phyloP scores from a whole-genome alignment of 2,797 vertebrate species.

The Delichon dasypus region DNA sequence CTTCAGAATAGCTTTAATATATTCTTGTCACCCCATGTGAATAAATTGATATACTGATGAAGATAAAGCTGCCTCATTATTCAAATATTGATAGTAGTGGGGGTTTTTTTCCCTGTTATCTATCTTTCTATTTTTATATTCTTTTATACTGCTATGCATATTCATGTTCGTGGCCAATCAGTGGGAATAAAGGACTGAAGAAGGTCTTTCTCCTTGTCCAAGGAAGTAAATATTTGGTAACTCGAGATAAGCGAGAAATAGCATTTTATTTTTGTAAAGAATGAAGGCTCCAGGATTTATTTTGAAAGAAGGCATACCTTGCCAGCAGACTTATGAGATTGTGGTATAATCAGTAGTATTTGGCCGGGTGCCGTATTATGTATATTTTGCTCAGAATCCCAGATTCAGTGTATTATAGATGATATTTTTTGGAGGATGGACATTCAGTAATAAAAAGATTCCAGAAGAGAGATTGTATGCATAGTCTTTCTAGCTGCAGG shows the following conservation, averaged over 20 bases:
- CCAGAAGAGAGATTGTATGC: neutral
- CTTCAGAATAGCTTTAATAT: constrained; percentile 46
- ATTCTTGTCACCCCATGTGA: constrained; percentile 39
- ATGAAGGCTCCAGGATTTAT: neutral
- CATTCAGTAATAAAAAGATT: neutral
- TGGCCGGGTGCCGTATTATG: neutral
- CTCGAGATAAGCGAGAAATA: neutral
- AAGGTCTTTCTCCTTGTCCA: neutral
- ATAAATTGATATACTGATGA: constrained; percentile 47
- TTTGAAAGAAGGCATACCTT: neutral
- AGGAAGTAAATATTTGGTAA: constrained; percentile 1
- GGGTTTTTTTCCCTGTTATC: neutral
- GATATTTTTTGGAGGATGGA: neutral
- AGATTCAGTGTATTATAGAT: neutral
- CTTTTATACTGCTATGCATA: neutral
- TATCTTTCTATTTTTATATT: neutral
- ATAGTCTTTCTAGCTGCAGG: neutral
- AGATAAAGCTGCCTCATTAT: constrained; percentile 50
- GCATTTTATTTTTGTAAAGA: constrained; percentile 1
- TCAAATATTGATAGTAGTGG: constrained; percentile 15
- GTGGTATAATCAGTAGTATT: neutral
- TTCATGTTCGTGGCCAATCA: neutral
- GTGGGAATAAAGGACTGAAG: neutral
- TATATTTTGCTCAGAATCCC: neutral
- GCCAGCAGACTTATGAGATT: neutral